phyloP scores from a whole-genome alignment of 2,113 vertebrate species.

The Rafetus swinhoei region DNA sequence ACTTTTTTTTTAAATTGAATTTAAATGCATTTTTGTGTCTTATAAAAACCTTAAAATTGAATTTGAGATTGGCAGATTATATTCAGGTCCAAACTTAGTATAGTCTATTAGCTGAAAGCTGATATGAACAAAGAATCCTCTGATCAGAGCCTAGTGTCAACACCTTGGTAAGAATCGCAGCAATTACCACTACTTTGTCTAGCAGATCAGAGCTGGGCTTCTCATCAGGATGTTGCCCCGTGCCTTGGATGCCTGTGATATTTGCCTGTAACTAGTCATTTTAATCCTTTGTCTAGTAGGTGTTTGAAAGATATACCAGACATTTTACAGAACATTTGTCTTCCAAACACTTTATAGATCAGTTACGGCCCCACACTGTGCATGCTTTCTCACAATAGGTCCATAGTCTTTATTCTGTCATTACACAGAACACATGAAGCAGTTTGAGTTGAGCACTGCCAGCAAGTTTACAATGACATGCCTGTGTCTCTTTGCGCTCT shows the following conservation, averaged over 20 bases:
- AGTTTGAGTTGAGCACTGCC: neutral
- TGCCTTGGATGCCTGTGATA: neutral
- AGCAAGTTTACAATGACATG: neutral
- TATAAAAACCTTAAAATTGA: neutral
- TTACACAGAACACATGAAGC: neutral
- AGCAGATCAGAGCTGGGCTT: neutral
- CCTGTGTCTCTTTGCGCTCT: neutral
- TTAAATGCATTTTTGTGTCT: neutral
- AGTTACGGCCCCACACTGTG: neutral
- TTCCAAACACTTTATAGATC: neutral
- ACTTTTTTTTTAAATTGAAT: neutral
- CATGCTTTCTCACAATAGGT: neutral
- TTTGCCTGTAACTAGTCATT: neutral
- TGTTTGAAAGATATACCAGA: neutral
- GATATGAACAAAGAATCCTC: neutral
- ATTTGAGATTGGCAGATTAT: neutral
- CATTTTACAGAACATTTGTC: neutral
- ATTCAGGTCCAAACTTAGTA: neutral
- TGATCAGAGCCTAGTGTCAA: neutral
- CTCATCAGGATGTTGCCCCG: neutral
- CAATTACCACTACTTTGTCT: neutral
- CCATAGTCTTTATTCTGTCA: neutral
- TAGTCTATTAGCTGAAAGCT: neutral
- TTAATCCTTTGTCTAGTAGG: neutral
- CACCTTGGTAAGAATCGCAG: neutral